Conservation (phyloP, 53 echinoderm and acorn worm genomes). For the Patiria pectinifera region DNA sequence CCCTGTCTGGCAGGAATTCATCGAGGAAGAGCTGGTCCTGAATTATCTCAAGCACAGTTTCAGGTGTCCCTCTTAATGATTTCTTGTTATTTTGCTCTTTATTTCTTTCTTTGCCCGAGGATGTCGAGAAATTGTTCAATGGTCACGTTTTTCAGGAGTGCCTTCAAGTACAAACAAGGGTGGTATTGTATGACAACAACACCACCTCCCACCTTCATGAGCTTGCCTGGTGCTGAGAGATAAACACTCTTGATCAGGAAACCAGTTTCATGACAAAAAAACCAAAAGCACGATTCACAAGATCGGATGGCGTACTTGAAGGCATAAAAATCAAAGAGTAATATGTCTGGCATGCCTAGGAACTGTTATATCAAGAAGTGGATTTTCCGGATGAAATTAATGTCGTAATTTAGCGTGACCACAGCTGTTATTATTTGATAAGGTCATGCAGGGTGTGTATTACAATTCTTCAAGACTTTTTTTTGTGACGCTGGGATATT, state of each 20-base stretch:
- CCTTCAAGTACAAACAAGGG: not conserved
- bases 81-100: not conserved
- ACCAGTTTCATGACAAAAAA: slow-evolving; percentile 25
- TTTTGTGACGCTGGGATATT: not conserved
- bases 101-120: not conserved
- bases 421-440: slow-evolving; percentile 10
- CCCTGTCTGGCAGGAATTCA: not conserved
- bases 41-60: slow-evolving; percentile 1
- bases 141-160: not conserved
- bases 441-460: not conserved
- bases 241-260: slow-evolving; percentile 5
- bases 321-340: not conserved
- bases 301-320: not conserved
- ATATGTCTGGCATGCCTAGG: not conserved
- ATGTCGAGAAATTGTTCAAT: not conserved
- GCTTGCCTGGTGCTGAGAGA: slow-evolving; percentile 31
- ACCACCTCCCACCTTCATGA: not conserved
- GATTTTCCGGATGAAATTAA: not conserved
- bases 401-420: slow-evolving; percentile 1
- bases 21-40: not conserved
- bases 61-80: slow-evolving; percentile 7
- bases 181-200: slow-evolving; percentile 24
- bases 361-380: not conserved
- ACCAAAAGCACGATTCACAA: not conserved
- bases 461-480: not conserved